phyloP scores from a whole-genome alignment of 2,888 invertebrate species.

The Drosophila sordidapex region DNA sequence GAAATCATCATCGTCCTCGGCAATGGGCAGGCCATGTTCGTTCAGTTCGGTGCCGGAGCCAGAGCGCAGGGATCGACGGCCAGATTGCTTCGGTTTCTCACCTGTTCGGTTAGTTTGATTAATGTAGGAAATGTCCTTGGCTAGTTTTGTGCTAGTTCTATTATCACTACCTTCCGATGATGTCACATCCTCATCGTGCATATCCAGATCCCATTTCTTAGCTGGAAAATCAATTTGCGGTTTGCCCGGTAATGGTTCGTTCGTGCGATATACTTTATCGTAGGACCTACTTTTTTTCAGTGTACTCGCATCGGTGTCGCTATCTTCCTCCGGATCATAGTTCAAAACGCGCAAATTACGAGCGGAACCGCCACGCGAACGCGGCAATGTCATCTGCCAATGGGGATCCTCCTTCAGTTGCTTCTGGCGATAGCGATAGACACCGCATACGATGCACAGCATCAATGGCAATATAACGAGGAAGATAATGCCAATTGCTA shows the following conservation, averaged over 20 bases:
- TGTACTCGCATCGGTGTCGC: conserved; percentile 86
- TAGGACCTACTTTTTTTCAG: conserved; percentile 90
- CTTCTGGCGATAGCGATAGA: conserved; percentile 88
- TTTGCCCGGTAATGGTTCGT: conserved; percentile 91
- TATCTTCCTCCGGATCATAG: conserved; percentile 86
- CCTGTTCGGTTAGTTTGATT: conserved; percentile 84
- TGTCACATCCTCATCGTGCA: conserved; percentile 88
- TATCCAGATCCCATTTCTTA: conserved; percentile 91
- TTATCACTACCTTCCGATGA: conserved; percentile 87
- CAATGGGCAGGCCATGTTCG: conserved; percentile 50
- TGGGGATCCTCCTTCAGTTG: conserved; percentile 87
- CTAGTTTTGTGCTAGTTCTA: conserved; percentile 87
- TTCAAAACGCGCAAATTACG: conserved; percentile 86
- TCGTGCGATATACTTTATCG: conserved; percentile 92
- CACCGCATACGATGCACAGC: conserved; percentile 87
- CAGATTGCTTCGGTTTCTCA: conserved; percentile 86
- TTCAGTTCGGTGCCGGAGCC: conserved; percentile 84
- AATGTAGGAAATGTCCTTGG: conserved; percentile 88
- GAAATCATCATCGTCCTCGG: conserved; percentile 65
- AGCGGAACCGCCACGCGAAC: conserved; percentile 87
- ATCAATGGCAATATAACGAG: conserved; percentile 89
- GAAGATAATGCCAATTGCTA: conserved; percentile 90
- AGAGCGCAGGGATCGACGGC: conserved; percentile 86
- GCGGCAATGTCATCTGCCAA: conserved; percentile 87
- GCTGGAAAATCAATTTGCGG: conserved; percentile 92